Evolutionary conservation across 2,113 vertebrate species (phyloP).

Genomic region (Lepus europaeus): DNA sequence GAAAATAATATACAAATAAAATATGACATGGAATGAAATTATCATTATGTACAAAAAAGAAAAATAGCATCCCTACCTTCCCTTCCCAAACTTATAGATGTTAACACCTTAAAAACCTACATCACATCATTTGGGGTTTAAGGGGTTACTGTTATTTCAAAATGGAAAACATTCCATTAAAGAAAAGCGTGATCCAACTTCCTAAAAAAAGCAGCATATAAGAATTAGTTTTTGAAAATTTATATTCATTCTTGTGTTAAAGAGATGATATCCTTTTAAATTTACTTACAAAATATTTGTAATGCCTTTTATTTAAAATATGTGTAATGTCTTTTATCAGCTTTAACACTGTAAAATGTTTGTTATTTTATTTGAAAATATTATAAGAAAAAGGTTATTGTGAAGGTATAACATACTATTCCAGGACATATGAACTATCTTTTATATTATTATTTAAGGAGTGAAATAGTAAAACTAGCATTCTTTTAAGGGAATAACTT

Average conservation of each 20-base stretch:
- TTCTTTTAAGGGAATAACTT: neutral
- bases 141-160: conserved; percentile 23
- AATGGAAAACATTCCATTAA: conserved; percentile 35
- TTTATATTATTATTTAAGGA: conserved; percentile 75
- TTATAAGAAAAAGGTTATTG: conserved; percentile 79
- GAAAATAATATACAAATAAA: conserved; percentile 74
- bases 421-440: conserved; percentile 61
- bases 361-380: conserved; percentile 80
- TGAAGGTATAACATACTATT: conserved; percentile 76
- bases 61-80: neutral
- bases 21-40: conserved; percentile 54
- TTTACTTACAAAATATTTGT: conserved; percentile 27
- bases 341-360: conserved; percentile 27
- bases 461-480: conserved; percentile 66
- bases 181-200: neutral
- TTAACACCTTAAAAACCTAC: conserved; percentile 12
- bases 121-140: neutral
- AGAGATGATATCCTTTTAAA: conserved; percentile 44
- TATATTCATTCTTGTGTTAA: neutral
- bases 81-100: conserved; percentile 21
- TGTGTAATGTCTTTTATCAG: conserved; percentile 32
- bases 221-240: conserved; percentile 12
- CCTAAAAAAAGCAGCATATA: neutral
- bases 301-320: conserved; percentile 47
- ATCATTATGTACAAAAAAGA: conserved; percentile 40